Evolutionary conservation across 1,140 invertebrate genomes (phyloP).

Genomic region (Tigriopus japonicus): DNA sequence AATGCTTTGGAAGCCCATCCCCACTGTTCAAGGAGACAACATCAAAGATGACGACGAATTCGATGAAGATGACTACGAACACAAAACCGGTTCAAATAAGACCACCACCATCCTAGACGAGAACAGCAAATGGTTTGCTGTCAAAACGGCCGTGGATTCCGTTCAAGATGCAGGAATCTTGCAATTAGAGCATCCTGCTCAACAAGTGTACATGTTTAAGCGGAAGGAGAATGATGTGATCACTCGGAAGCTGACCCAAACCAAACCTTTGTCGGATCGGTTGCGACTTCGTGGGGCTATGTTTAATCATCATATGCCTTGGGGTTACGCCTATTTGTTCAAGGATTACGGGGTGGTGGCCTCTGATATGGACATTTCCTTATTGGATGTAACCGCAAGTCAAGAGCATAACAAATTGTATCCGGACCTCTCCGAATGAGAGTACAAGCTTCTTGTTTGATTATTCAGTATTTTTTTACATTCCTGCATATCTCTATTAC

Average conservation of each 20-base stretch:
- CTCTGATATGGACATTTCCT: too few species aligned
- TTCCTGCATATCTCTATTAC: too few species aligned
- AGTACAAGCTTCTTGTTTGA: too few species aligned
- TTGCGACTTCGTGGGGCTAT: constrained; percentile 6
- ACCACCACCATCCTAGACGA: too few species aligned
- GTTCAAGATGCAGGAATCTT: too few species aligned
- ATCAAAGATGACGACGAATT: neutral
- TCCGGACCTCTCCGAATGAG: too few species aligned
- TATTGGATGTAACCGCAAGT: too few species aligned
- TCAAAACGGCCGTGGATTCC: too few species aligned
- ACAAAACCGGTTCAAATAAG: too few species aligned
- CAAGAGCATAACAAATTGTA: too few species aligned
- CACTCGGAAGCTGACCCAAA: neutral
- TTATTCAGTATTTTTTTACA: too few species aligned
- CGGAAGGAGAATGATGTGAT: neutral
- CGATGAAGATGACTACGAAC: constrained; percentile 3
- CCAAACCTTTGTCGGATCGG: neutral
- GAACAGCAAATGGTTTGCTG: too few species aligned
- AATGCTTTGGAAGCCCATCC: neutral
- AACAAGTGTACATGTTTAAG: neutral
- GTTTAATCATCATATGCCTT: constrained; percentile 11
- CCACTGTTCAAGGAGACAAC: neutral
- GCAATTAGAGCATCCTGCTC: neutral
- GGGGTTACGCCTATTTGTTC: constrained; percentile 1
- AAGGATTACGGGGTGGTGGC: neutral